Evolutionary conservation across 2,888 invertebrate species (phyloP).

Genomic region (Phanerotoma sp.): DNA sequence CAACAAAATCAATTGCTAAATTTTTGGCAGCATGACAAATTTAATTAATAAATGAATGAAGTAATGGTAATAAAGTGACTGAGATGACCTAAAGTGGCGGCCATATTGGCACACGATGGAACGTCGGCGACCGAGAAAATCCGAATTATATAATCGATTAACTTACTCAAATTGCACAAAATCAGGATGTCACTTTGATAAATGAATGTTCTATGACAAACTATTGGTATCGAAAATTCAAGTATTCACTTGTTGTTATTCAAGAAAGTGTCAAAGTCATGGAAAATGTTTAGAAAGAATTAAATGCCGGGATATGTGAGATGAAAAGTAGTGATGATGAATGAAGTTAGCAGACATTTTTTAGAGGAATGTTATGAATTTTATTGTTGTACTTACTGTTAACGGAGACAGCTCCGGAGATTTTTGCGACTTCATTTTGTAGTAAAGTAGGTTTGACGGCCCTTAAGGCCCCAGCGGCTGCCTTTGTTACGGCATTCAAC

Average conservation of each 20-base stretch:
- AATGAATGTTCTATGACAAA: background rate
- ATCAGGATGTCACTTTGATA: too few relatives aligned
- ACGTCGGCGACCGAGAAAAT: constrained; percentile 29
- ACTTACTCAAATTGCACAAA: background rate
- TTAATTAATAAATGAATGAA: background rate
- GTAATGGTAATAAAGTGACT: background rate
- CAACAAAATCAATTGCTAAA: too few relatives aligned
- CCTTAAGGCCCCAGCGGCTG: constrained; percentile 62
- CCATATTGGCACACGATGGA: constrained; percentile 45
- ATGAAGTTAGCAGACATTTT: background rate
- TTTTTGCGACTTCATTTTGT: constrained; percentile 59
- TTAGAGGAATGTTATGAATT: background rate
- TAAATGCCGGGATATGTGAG: too few relatives aligned
- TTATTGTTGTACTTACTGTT: constrained; percentile 58
- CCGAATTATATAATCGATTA: constrained; percentile 46
- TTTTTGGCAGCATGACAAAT: background rate
- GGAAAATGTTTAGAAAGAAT: background rate
- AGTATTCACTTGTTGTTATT: background rate
- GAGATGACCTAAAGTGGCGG: constrained; percentile 35
- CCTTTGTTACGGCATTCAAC: constrained; percentile 63
- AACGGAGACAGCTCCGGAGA: constrained; percentile 58
- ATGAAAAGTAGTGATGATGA: background rate
- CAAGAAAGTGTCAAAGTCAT: background rate
- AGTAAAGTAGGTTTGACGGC: constrained; percentile 61
- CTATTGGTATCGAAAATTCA: background rate